Base-by-base conservation (phyloP, 2,797 vertebrate genomes). In the Dicrostonyx torquatus region DNA sequence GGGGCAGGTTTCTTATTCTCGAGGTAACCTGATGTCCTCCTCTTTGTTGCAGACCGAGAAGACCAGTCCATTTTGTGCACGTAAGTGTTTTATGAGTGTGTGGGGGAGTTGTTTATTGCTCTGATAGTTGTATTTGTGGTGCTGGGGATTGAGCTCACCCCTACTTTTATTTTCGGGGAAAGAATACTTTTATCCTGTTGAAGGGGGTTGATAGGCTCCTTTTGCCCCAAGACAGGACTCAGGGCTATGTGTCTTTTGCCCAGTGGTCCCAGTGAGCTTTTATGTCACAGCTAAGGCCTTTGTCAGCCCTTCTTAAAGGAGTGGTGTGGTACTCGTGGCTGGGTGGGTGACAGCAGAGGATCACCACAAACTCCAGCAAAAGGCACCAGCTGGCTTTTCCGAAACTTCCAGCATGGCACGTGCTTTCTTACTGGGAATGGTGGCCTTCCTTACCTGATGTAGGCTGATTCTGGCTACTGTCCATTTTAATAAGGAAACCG, bases 11-110 rank as follows among this genome's bases (percentile, higher is more conserved):
- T 64, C 66, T 72, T 34, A 1, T 22, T 43, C 34, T 6, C 48
- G 80, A 62, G 53, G 55, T 95, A 70, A 97, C 58, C 40, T 0
- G 1, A 5, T 75, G 66, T 97, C 92, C 97, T 97, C 92, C 96
- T 34, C 79, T 97, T 96, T 95, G 22, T 98, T 98, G 53, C 96
- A 99, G 98, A 99, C 97, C 99, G 99, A 93, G 99, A 99, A 98
- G 99, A 99, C 98, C 99, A 99, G 98, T 99, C 99, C 97, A 99
- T 99, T 97, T 98, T 99, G 96, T 99, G 99, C 99, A 99, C 99
- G 99, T 99, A 98, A 99, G 99, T 99, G 97, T 96, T 85, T 92
- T 73, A 12, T 0, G 5, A 20, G 24, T 48, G 73, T 31, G 73
- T 50, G 29, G 31, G 31, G 0, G 68, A 18, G 26, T 29, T 24